These are phyloP conservation scores for Hypomesus transpacificus DNA, from an alignment of 2,113 vertebrate species.

Conservation along the genomic window DNA sequence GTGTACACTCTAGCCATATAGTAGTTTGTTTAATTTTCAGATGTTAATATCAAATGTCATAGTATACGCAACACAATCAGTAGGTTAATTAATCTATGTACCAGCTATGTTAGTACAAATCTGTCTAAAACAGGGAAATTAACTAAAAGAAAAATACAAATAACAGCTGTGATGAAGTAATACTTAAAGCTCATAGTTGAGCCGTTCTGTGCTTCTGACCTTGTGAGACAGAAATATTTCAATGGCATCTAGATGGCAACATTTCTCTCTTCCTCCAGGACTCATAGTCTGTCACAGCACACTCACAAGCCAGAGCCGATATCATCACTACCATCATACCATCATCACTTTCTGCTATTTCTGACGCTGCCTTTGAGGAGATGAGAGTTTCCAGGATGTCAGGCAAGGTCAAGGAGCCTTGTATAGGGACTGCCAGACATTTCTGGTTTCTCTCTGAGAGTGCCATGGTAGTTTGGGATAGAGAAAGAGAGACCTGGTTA, in stretches of 20 bases:
- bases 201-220: not conserved
- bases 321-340: not conserved
- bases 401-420: not conserved
- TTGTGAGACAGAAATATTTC: not conserved
- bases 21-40: not conserved
- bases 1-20: not conserved
- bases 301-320: too few relatives aligned
- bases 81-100: not conserved
- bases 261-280: not conserved
- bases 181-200: too few relatives aligned
- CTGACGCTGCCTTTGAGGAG: not conserved
- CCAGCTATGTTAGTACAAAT: not conserved
- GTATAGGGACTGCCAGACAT: not conserved
- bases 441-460: conserved; percentile 1
- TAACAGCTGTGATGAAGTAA: too few relatives aligned
- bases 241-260: not conserved
- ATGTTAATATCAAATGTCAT: not conserved
- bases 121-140: too few relatives aligned
- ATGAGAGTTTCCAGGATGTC: not conserved
- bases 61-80: not conserved
- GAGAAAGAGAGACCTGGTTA: not conserved
- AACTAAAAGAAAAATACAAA: too few relatives aligned
- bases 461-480: not conserved
- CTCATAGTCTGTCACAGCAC: too few relatives aligned
- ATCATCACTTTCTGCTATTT: not conserved